Percentiles rank a stretch among this genome's conserved stretches.
Conservation (phyloP, 2,797 vertebrate species). For the Macroramphosus scolopax region DNA sequence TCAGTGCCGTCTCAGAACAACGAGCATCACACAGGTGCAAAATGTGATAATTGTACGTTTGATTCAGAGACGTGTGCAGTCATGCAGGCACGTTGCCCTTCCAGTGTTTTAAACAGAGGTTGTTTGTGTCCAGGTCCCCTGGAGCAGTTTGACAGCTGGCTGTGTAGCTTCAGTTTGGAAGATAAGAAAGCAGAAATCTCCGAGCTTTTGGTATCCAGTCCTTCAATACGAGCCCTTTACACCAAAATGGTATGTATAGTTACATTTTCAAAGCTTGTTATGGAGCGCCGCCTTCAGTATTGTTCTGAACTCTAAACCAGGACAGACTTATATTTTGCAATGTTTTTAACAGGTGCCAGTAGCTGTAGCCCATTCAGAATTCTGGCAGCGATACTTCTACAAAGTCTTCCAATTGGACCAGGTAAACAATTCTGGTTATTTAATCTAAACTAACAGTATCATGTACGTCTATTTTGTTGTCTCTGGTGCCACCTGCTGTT, state of each 20-base stretch:
- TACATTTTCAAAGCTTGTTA: constrained; percentile 5
- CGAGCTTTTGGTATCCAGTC: constrained; percentile 89
- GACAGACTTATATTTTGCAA: background rate
- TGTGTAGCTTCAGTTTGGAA: constrained; percentile 85
- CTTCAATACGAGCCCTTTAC: constrained; percentile 93
- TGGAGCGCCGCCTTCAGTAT: background rate
- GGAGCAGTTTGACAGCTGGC: constrained; percentile 90
- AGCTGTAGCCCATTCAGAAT: constrained; percentile 92
- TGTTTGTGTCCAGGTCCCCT: constrained; percentile 79
- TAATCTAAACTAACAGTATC: no score
- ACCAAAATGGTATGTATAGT: constrained; percentile 88
- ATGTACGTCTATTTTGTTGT: no score
- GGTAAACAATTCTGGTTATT: constrained; percentile 67
- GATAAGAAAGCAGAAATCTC: constrained; percentile 92
- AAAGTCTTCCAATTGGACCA: constrained; percentile 93
- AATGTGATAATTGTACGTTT: background rate
- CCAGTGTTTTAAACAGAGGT: constrained; percentile 14
- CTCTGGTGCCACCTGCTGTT: constrained; percentile 51
- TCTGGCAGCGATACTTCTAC: constrained; percentile 99
- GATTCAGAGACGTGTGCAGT: no score
- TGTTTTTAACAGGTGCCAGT: constrained; percentile 82
- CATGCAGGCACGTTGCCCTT: no score
- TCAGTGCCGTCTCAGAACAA: constrained; percentile 1
- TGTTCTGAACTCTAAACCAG: background rate
- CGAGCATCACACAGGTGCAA: background rate